Evolutionary conservation across 2,888 invertebrate species (phyloP).

Genomic region (Teleiodes luculella): DNA sequence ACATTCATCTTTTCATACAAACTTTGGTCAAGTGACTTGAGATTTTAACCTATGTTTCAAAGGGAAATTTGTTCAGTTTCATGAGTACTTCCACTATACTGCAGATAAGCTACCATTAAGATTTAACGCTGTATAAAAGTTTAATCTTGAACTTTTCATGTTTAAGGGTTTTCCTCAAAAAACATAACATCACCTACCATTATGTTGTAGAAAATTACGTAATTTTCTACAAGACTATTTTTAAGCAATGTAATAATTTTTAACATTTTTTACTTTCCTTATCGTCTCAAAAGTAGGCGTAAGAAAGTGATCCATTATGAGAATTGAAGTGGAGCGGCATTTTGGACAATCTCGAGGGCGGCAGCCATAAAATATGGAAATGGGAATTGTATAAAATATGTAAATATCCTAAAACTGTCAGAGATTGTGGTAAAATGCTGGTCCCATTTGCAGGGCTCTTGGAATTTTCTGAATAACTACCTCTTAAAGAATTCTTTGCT

Average conservation of each 20-base stretch:
- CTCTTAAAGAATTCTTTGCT: neutral
- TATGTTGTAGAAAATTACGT: neutral
- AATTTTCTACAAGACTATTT: neutral
- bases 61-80: too few species aligned
- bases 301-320: neutral
- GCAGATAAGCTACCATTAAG: too few species aligned
- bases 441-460: neutral
- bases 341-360: constrained; percentile 2
- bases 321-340: neutral
- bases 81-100: too few species aligned
- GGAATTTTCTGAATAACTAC: neutral
- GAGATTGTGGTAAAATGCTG: neutral
- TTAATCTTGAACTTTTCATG: too few species aligned
- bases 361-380: constrained; percentile 9
- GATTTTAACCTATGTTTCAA: too few species aligned
- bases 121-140: too few species aligned
- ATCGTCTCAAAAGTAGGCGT: neutral
- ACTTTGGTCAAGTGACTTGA: too few species aligned
- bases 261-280: neutral
- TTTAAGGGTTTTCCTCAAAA: too few species aligned
- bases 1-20: too few species aligned
- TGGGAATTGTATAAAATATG: neutral
- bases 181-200: too few species aligned
- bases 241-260: neutral
- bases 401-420: neutral